Conservation (phyloP, 2,113 vertebrate genomes). For the Mionectes macconnelli region DNA sequence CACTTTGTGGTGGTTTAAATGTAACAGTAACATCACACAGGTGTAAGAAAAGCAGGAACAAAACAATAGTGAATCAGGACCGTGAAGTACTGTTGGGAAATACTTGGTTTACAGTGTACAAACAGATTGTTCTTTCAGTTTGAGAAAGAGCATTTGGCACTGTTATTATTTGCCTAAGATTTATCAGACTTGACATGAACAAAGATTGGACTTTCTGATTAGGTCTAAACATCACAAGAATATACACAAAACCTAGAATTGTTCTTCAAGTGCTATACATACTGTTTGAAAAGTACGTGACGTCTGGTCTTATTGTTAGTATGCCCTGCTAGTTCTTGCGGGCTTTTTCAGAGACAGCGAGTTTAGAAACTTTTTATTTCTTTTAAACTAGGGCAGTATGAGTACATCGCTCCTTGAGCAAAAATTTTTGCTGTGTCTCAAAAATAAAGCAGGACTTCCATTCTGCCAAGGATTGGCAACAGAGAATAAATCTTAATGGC, state of each 20-base stretch:
- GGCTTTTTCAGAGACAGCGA: background rate
- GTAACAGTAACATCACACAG: background rate
- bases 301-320: background rate
- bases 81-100: conserved; percentile 6
- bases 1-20: background rate
- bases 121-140: conserved; percentile 29
- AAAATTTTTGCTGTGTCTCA: background rate
- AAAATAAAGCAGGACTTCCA: background rate
- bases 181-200: background rate
- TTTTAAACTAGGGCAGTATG: background rate
- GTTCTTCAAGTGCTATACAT: background rate
- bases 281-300: background rate
- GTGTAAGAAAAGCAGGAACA: background rate
- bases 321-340: background rate
- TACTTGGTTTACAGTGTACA: background rate
- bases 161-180: background rate
- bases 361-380: background rate
- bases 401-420: background rate
- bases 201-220: background rate
- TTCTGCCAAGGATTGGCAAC: background rate
- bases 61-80: background rate
- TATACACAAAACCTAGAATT: background rate
- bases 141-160: conserved; percentile 2
- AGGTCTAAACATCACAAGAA: background rate
- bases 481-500: background rate